These are phyloP conservation scores for Tapirus indicus DNA, from an alignment of 2,797 vertebrate species.

Conservation along the genomic window DNA sequence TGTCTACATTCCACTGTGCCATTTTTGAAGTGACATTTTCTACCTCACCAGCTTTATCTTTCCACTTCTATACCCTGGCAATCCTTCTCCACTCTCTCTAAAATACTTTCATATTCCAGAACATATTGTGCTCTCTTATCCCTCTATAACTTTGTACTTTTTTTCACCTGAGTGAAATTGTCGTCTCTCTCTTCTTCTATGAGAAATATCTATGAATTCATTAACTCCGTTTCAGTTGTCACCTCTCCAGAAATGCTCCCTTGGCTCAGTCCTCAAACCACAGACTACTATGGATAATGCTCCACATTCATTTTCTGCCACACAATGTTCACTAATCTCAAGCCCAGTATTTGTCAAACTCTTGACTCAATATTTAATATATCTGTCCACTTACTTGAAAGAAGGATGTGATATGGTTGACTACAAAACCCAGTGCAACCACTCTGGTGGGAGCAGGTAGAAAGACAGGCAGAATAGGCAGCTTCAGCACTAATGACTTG, in stretches of 20 bases:
- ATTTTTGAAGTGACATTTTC: background rate
- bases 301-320: background rate
- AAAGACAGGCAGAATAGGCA: background rate
- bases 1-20: background rate
- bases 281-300: background rate
- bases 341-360: background rate
- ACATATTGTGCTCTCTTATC: background rate
- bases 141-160: background rate
- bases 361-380: background rate
- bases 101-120: background rate
- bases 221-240: background rate
- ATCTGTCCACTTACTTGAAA: background rate
- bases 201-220: background rate
- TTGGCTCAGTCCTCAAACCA: background rate
- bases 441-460: too few relatives aligned
- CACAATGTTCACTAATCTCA: background rate
- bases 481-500: background rate
- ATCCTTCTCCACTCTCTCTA: background rate
- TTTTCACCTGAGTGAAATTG: background rate
- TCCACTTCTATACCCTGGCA: background rate
- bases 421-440: background rate
- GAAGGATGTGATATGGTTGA: background rate
- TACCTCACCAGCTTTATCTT: background rate
- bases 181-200: background rate
- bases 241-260: background rate